Evolutionary conservation across 2,888 invertebrate genomes (phyloP).

Genomic region (Cloeon dipterum): DNA sequence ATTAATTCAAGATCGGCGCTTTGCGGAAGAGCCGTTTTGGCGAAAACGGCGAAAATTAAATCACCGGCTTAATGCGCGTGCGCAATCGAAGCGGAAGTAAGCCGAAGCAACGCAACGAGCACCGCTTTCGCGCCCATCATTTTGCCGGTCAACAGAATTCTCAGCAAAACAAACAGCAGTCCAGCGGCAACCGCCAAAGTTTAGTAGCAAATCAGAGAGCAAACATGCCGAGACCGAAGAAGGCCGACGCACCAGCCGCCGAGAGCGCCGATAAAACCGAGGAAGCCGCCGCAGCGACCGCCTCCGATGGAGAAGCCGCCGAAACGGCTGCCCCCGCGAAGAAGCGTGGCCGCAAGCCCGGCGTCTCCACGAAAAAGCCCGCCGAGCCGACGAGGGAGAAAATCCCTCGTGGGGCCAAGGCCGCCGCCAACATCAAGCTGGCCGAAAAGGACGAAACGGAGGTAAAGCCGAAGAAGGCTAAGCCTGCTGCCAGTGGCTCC

Average conservation of each 20-base stretch:
- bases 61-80: no score
- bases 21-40: no score
- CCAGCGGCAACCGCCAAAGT: no score
- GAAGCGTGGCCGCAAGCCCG: not conserved
- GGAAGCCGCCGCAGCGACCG: not conserved
- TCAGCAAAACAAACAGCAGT: no score
- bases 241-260: not conserved
- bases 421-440: not conserved
- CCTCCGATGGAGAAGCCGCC: not conserved
- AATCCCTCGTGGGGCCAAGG: not conserved
- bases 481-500: not conserved
- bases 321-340: not conserved
- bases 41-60: no score
- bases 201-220: no score
- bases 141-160: no score
- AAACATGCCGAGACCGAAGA: not conserved
- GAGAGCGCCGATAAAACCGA: not conserved
- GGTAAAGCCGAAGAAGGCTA: not conserved
- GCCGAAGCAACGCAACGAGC: no score
- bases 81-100: no score
- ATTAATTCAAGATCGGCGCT: no score
- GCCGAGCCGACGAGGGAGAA: not conserved
- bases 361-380: not conserved
- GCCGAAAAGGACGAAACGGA: not conserved
- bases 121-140: no score